Conservation (phyloP, 2,888 invertebrate species). For the Nomada goodeniana region DNA sequence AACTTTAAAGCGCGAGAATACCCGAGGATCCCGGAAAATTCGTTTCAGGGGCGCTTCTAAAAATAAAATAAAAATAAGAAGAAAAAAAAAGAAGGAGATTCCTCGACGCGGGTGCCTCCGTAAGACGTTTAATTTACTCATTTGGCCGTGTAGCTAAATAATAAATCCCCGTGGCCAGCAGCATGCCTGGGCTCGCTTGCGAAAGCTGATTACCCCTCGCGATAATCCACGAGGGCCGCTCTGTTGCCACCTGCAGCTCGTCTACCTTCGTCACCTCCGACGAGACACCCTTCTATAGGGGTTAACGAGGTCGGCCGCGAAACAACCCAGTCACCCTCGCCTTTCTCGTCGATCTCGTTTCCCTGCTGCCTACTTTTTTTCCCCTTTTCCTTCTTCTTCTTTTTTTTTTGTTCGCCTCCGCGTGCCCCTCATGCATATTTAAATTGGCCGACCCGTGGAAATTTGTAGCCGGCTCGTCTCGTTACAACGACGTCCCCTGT, state of each 20-base stretch:
- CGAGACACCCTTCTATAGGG: slow-evolving; percentile 59
- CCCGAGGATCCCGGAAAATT: too few species aligned
- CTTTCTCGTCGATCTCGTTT: slow-evolving; percentile 25
- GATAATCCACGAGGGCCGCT: slow-evolving; percentile 54
- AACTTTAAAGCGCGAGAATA: too few species aligned
- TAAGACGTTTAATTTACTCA: slow-evolving; percentile 41
- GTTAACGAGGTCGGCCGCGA: slow-evolving; percentile 75
- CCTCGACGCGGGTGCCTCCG: too few species aligned
- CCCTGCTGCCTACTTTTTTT: neutral
- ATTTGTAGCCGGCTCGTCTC: slow-evolving; percentile 64
- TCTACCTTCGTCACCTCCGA: slow-evolving; percentile 50
- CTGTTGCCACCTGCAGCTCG: slow-evolving; percentile 52
- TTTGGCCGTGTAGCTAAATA: slow-evolving; percentile 35
- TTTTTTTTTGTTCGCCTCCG: slow-evolving; percentile 3
- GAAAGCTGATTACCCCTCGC: slow-evolving; percentile 69
- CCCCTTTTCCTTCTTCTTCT: neutral
- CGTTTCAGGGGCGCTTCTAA: too few species aligned
- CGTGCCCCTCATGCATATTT: slow-evolving; percentile 75
- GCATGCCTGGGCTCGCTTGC: slow-evolving; percentile 43
- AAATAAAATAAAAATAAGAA: neutral
- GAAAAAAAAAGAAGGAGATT: neutral
- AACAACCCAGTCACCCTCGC: slow-evolving; percentile 65
- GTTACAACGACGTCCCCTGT: slow-evolving; percentile 22
- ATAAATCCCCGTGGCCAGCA: slow-evolving; percentile 34
- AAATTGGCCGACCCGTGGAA: slow-evolving; percentile 73